These are phyloP conservation scores for Melanostoma mellinum DNA, from an alignment of 2,888 invertebrate genomes.

Conservation along the genomic window DNA sequence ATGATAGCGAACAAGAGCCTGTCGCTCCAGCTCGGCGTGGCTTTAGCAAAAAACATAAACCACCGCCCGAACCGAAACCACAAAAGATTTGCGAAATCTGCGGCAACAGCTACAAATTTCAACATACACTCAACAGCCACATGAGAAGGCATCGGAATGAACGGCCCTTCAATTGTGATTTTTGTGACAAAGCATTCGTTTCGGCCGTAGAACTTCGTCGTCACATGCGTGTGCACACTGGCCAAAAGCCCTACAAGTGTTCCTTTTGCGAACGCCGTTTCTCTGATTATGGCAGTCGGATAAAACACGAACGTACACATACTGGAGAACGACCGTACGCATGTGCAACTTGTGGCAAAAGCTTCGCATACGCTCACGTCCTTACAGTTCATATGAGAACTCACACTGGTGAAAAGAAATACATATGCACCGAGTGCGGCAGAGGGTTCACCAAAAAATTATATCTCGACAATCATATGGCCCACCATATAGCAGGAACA, in stretches of 20 bases:
- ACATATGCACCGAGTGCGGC: constrained; percentile 79
- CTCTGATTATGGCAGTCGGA: constrained; percentile 81
- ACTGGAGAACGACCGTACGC: constrained; percentile 81
- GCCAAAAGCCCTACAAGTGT: constrained; percentile 81
- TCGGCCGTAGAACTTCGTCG: constrained; percentile 81
- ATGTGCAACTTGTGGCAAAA: constrained; percentile 79
- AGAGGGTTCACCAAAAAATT: constrained; percentile 81
- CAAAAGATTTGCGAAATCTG: constrained; percentile 81
- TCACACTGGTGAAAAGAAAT: constrained; percentile 81
- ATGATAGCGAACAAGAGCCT: not conserved
- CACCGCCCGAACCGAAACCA: constrained; percentile 73
- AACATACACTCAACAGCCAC: constrained; percentile 81
- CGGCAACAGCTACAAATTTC: constrained; percentile 81
- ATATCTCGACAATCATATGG: constrained; percentile 78
- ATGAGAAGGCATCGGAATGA: constrained; percentile 81
- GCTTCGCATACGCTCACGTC: constrained; percentile 81
- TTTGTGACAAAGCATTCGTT: constrained; percentile 81
- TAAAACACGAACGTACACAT: constrained; percentile 81
- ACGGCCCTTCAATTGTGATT: constrained; percentile 79
- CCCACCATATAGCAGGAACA: constrained; percentile 75
- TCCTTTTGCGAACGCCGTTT: constrained; percentile 80
- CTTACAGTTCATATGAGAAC: constrained; percentile 79
- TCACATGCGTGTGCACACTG: constrained; percentile 82
- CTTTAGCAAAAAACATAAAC: constrained; percentile 8
- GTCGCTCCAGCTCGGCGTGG: not conserved